These are phyloP conservation scores for Rhyacophila evoluta DNA, from an alignment of 2,888 invertebrate species.

Conservation along the genomic window DNA sequence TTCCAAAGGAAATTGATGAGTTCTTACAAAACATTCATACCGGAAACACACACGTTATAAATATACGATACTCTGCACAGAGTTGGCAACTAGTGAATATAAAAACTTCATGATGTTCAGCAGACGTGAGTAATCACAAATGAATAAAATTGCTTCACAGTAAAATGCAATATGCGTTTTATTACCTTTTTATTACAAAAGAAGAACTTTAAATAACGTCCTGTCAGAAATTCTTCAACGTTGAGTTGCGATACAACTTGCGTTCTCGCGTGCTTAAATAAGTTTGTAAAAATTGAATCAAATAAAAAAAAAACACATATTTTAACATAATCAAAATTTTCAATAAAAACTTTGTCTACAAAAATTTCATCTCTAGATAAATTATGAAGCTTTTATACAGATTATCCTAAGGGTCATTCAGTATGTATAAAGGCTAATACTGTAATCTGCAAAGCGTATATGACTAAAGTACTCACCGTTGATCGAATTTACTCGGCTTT, in stretches of 20 bases:
- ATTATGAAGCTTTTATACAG: too few species aligned
- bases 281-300: too few species aligned
- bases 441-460: too few species aligned
- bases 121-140: background rate
- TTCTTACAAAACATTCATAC: background rate
- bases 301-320: too few species aligned
- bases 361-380: too few species aligned
- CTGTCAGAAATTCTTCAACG: background rate
- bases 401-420: too few species aligned
- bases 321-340: too few species aligned
- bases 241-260: background rate
- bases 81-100: background rate
- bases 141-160: background rate
- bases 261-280: too few species aligned
- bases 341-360: too few species aligned
- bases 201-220: background rate
- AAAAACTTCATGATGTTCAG: background rate
- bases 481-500: too few species aligned
- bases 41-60: background rate
- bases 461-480: too few species aligned
- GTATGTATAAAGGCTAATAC: too few species aligned
- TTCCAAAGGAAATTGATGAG: background rate
- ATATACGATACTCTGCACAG: background rate
- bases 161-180: background rate
- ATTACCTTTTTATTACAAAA: conserved; percentile 2